Percentiles rank a stretch among this genome's conserved stretches.
phyloP scores from a whole-genome alignment of 2,113 vertebrate species.

The Rhombomys opimus region DNA sequence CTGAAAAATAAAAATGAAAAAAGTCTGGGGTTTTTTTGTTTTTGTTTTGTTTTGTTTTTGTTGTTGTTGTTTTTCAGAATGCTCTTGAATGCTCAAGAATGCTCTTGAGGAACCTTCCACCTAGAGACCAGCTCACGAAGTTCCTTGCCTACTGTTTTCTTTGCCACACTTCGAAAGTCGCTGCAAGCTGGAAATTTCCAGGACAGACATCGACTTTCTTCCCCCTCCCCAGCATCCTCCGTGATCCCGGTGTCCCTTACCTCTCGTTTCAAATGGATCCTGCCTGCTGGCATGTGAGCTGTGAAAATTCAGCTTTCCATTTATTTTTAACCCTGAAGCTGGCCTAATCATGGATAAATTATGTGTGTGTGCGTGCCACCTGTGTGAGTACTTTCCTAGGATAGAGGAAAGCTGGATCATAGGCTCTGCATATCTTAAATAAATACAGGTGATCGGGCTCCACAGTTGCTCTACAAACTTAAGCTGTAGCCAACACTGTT shows the following conservation, averaged over 20 bases:
- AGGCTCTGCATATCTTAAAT: background rate
- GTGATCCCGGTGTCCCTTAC: background rate
- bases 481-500: background rate
- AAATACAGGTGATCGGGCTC: background rate
- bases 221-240: background rate
- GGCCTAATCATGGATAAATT: background rate
- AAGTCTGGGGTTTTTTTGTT: background rate
- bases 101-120: too few relatives aligned
- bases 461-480: constrained; percentile 9
- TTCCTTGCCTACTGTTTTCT: accelerated
- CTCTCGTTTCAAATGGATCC: background rate
- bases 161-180: accelerated
- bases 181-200: background rate
- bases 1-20: constrained; percentile 26
- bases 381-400: background rate
- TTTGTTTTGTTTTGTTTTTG: too few relatives aligned
- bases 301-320: background rate
- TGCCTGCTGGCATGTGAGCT: background rate
- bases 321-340: background rate
- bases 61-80: background rate
- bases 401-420: background rate
- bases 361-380: too few relatives aligned
- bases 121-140: accelerated
- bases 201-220: accelerated
- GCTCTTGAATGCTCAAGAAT: too few relatives aligned